Base-by-base conservation (phyloP, 1,140 invertebrate species). In the Laupala kohalensis region DNA sequence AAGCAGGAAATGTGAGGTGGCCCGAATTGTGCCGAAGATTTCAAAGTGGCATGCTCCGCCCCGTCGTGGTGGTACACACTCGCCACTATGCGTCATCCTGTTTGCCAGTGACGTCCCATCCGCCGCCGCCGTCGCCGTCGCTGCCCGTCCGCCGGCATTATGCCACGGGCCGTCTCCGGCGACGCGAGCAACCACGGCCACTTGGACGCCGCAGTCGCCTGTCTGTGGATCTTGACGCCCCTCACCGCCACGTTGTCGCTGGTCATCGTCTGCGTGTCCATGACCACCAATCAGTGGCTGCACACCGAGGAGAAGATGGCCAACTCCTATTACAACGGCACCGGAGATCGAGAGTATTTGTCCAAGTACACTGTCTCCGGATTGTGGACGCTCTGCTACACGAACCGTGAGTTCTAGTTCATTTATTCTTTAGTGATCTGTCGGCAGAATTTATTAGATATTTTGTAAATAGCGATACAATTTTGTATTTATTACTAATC, bases 261-360 rank as follows among this genome's bases (percentile, higher is more conserved):
- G 9, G 81, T 87, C 0, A 85, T 87, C 24, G 86, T 89, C 4
- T 78, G 85, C 19, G 83, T 89, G 9, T 87, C 87, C 24, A 84
- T 90, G 25, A 82, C 84, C 19, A 90, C 89, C 6, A 89, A 88
- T 77, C 84, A 87, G 76, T 91, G 89, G 89, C 79, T 91, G 0
- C 84, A 89, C 73, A 89, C 87, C 28, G 83, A 88, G 75, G 89
- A 91, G 78, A 86, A 87, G 71, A 89, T 90, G 85, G 80, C 84
- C 68, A 89, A 88, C 77, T 84, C 86, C 3, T 78, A 80, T 4
- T 88, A 86, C 79, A 88, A 89, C 76, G 86, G 87, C 19, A 86
- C 87, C 1, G 86, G 85, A 0, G 86, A 85, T 73, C 83, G 84
- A 72, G 84, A 86, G 70, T 85, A 87, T 69, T 79, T 89, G 9